phyloP scores from a whole-genome alignment of 1,140 invertebrate species.

The Sycophila sp. region DNA sequence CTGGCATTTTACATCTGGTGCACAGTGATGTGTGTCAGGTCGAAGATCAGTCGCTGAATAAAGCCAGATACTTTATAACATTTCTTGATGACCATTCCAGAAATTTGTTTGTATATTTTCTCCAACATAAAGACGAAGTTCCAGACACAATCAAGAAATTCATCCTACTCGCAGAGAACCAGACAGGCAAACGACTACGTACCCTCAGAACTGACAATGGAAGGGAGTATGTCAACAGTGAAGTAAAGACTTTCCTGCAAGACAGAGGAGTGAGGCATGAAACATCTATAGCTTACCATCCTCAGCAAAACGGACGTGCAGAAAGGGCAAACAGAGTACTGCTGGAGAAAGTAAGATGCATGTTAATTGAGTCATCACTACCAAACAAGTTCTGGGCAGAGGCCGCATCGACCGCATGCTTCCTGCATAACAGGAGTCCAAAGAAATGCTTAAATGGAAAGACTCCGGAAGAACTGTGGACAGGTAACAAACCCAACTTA shows the following conservation, averaged over 20 bases:
- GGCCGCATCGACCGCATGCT: constrained; percentile 47
- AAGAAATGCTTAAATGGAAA: constrained; percentile 53
- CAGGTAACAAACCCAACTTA: constrained; percentile 61
- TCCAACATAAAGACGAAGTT: constrained; percentile 56
- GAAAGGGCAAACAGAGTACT: constrained; percentile 53
- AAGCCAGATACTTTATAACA: constrained; percentile 40
- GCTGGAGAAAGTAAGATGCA: constrained; percentile 43
- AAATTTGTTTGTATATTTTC: constrained; percentile 54
- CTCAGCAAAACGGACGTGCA: constrained; percentile 52
- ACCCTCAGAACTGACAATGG: neutral
- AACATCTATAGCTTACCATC: constrained; percentile 45
- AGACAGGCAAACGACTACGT: neutral
- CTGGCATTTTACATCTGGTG: neutral
- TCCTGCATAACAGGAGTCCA: constrained; percentile 43
- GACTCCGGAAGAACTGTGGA: constrained; percentile 61
- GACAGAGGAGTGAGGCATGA: constrained; percentile 29
- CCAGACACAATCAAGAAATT: constrained; percentile 43
- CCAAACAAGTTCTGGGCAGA: constrained; percentile 48
- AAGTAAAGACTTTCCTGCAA: neutral
- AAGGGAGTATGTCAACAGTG: neutral
- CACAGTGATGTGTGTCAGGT: constrained; percentile 58
- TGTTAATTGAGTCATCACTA: constrained; percentile 22
- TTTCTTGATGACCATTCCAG: constrained; percentile 50
- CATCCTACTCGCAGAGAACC: neutral
- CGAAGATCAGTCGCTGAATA: constrained; percentile 44